Evolutionary conservation across 2,797 vertebrate genomes (phyloP), one percentile per base, ranked within the genome.

Genomic region (Lateolabrax maculatus): DNA sequence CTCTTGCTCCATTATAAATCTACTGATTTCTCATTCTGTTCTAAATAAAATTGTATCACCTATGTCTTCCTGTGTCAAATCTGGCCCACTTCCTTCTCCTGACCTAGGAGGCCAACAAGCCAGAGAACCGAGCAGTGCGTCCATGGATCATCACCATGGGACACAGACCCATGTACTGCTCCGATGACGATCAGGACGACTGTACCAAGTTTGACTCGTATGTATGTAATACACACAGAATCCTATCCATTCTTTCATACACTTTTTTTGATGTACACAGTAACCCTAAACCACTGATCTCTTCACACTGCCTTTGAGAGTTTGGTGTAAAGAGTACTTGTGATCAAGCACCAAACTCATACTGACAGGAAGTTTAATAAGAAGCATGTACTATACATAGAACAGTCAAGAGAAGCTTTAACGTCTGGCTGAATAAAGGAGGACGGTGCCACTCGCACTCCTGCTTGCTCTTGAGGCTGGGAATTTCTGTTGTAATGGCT

Each of bases 141-240:
- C 97, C 97, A 0, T 98, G 97, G 97, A 96, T 98, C 93, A 96
- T 98, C 86, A 98, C 97, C 39, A 97, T 97, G 97, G 97, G 95
- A 56, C 97, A 98, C 87, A 93, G 97, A 77, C 97, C 97, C 57
- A 98, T 97, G 97, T 98, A 97, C 94, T 98, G 97, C 77, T 97
- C 97, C 34, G 96, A 97, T 0, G 94, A 95, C 0, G 96, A 98
- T 81, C 72, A 93, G 27, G 97, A 98, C 1, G 97, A 98, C 94
- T 98, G 97, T 57, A 97, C 95, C 0, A 71, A 27, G 49, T 95
- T 95, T 1, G 92, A 97, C 46, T 97, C 97, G 84, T 91, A 81
- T 73, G 97, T 98, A 90, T 27, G 93, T 75, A 44, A 60, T n/a
- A 60, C n/a, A n/a, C 48, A 36, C 18, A 21, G 13, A 41, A 37